Percentiles rank a stretch among this genome's conserved stretches.
Conservation (phyloP, 1,140 invertebrate species). For the Arion vulgaris region DNA sequence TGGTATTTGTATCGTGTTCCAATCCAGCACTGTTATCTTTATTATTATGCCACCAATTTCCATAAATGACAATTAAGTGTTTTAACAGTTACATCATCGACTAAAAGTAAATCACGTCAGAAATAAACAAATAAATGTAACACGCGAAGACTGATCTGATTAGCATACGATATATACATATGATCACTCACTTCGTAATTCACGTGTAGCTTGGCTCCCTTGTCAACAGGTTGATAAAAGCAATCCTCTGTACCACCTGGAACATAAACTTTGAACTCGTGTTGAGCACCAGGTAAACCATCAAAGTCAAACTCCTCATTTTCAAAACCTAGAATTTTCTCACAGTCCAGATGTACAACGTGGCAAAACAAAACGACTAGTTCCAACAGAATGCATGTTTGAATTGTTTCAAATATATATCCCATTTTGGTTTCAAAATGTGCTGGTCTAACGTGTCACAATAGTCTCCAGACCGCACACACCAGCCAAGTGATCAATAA, state of each 20-base stretch:
- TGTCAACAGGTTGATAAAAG: conserved; percentile 59
- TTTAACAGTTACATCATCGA: too few species aligned
- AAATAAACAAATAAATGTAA: too few species aligned
- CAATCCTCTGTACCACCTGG: conserved; percentile 57
- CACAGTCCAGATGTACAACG: conserved; percentile 1
- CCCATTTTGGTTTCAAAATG: not conserved
- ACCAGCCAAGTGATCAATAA: too few species aligned
- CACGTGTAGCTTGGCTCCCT: conserved; percentile 56
- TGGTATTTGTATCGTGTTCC: too few species aligned
- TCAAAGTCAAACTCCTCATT: conserved; percentile 67
- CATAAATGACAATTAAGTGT: too few species aligned
- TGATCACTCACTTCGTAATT: conserved; percentile 64
- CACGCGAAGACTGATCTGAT: too few species aligned
- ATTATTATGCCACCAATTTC: too few species aligned
- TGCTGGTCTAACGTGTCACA: too few species aligned
- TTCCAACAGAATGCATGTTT: not conserved
- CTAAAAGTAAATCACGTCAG: too few species aligned
- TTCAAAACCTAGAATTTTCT: conserved; percentile 45
- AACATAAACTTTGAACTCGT: conserved; percentile 66
- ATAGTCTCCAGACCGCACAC: too few species aligned
- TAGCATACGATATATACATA: too few species aligned
- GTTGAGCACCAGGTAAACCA: conserved; percentile 62
- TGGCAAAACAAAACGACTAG: conserved; percentile 1
- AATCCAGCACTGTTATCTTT: too few species aligned
- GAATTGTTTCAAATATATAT: not conserved